A percentile compares a stretch with the other conserved stretches of the same genome.
Conservation (phyloP, 2,113 vertebrate species). For the Empidonax traillii region DNA sequence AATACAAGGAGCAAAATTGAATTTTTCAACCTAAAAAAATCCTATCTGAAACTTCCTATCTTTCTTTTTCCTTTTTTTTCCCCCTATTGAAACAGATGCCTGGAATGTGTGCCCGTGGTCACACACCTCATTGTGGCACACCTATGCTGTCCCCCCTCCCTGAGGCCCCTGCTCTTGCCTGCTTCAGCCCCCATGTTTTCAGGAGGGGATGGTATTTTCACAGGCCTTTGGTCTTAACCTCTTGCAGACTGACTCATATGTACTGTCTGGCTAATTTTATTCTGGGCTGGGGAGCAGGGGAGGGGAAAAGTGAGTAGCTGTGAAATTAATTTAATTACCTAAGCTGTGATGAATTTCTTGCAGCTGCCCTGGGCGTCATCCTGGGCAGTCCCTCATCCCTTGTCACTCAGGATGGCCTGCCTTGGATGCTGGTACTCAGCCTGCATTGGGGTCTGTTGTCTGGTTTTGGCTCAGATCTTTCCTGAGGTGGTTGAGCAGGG, state of each 20-base stretch:
- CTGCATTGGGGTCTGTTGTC: neutral
- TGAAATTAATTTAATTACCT: constrained; percentile 66
- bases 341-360: neutral
- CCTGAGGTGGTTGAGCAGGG: neutral
- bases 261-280: constrained; percentile 65
- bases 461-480: neutral
- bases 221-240: constrained; percentile 12
- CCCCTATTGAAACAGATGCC: accelerated
- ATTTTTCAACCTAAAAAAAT: neutral
- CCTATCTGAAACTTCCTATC: neutral
- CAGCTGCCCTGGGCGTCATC: neutral
- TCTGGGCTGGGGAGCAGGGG: neutral
- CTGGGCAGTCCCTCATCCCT: neutral
- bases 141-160: neutral
- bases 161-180: neutral
- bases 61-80: neutral
- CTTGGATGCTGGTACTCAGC: neutral
- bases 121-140: neutral
- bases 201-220: neutral
- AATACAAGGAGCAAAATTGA: neutral
- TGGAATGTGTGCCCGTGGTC: neutral
- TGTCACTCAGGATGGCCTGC: neutral
- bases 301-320: constrained; percentile 42
- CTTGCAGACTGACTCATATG: constrained; percentile 46
- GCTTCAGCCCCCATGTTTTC: neutral